Evolutionary conservation across 2,888 invertebrate genomes (phyloP).

Genomic region (Phalangium opilio): DNA sequence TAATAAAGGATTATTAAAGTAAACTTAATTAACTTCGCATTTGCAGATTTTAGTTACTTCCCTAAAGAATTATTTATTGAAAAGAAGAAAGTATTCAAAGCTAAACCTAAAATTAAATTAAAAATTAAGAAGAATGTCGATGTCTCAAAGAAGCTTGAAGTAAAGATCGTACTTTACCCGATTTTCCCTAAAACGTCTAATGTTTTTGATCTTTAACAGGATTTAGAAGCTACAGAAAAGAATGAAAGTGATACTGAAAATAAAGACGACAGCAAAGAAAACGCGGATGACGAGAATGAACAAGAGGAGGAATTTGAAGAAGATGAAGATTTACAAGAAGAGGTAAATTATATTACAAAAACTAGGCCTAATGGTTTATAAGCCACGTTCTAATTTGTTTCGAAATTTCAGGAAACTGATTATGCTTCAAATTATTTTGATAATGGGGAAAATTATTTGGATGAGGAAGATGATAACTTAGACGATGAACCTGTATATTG

Average conservation of each 20-base stretch:
- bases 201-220: neutral
- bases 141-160: too few relatives aligned
- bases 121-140: too few relatives aligned
- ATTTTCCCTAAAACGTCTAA: too few relatives aligned
- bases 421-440: conserved; percentile 20
- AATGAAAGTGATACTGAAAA: conserved; percentile 18
- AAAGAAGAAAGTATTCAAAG: too few relatives aligned
- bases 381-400: too few relatives aligned
- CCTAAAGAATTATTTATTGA: too few relatives aligned
- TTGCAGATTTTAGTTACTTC: too few relatives aligned
- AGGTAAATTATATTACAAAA: conserved; percentile 4
- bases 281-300: conserved; percentile 17
- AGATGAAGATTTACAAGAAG: conserved; percentile 22
- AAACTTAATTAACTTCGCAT: too few relatives aligned
- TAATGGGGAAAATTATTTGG: conserved; percentile 20
- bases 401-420: conserved; percentile 19
- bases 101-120: too few relatives aligned
- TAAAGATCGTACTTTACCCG: too few relatives aligned
- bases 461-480: conserved; percentile 21
- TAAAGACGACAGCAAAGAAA: conserved; percentile 17
- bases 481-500: conserved; percentile 19
- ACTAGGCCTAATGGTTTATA: too few relatives aligned
- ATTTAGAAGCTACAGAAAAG: conserved; percentile 3
- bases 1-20: too few relatives aligned
- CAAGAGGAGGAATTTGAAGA: conserved; percentile 23